Conservation (phyloP, 2,888 invertebrate species). For the Cistogaster globosa region DNA sequence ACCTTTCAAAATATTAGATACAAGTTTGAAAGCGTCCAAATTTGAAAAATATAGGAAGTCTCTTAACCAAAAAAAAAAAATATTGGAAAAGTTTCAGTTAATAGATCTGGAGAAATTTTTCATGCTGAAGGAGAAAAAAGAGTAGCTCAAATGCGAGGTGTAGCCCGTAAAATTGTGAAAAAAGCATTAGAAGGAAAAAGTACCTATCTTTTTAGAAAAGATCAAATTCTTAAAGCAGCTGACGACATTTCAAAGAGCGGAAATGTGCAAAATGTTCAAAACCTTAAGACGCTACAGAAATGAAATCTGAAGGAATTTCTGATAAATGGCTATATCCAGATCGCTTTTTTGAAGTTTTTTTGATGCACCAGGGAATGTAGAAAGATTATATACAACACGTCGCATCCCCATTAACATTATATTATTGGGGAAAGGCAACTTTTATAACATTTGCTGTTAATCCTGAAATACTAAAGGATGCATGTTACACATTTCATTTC, state of each 20-base stretch:
- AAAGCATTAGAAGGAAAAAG: background rate
- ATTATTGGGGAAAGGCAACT: background rate
- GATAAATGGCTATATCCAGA: too few relatives aligned
- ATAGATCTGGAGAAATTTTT: background rate
- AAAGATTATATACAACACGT: too few relatives aligned
- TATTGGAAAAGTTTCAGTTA: constrained; percentile 6
- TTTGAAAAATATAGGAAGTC: constrained; percentile 1
- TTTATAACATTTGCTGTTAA: background rate
- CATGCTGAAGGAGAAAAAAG: constrained; percentile 19
- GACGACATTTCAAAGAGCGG: constrained; percentile 19
- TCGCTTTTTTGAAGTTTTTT: too few relatives aligned
- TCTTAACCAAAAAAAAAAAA: constrained; percentile 13
- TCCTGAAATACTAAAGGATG: too few relatives aligned
- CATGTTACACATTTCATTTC: too few relatives aligned
- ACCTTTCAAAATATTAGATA: background rate
- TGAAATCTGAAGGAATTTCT: constrained; percentile 9
- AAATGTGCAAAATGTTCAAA: constrained; percentile 23
- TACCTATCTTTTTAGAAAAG: constrained; percentile 28
- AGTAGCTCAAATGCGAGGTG: constrained; percentile 8
- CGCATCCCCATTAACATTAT: too few relatives aligned
- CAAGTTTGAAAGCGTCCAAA: background rate
- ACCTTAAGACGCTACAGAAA: constrained; percentile 4
- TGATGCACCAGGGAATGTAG: too few relatives aligned
- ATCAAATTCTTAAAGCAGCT: constrained; percentile 22
- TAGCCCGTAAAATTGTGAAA: constrained; percentile 29